Evolutionary conservation across 2,113 vertebrate species (phyloP), one percentile per base, ranked within the genome.

Genomic region (Sceloporus undulatus): DNA sequence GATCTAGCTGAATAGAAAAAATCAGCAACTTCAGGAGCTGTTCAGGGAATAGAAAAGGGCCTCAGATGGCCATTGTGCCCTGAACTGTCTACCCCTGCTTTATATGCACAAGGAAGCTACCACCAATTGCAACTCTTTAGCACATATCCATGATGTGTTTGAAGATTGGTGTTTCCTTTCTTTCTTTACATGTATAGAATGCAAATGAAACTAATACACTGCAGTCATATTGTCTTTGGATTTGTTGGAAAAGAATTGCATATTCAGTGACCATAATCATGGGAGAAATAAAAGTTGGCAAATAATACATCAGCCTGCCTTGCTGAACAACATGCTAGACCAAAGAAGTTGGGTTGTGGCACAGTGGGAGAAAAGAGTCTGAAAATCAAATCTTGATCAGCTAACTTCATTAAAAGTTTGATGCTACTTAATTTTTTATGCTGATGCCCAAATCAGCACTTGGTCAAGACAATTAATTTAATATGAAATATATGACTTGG

Each of bases 351-450:
- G 38, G 38, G 74, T 16, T 73, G 70, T 76, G 68, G 16, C 34
- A 73, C 3, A 52, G 86, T 16, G 21, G 21, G 2, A 91, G 2
- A 89, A 52, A 86, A 86, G 0, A 0, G 85, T 90, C 87, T 71
- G 0, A 42, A 1, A 9, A 7, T 54, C 7, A 74, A 0, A 1
- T 38, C 82, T 34, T 85, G n/a, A 3, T 23, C 40, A 68, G 81
- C 74, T 70, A 34, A 68, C 59, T 23, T 91, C 1, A 88, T 91
- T 82, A 65, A 21, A 94, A 89, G 79, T 71, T 1, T 62, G 23
- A 2, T 9, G 18, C n/a, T 56, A 86, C 87, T 74, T 87, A 48
- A 2, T 0, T 77, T n/a, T 38, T 87, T 86, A 29, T 25, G 52
- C 79, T 16, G 65, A 1, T 7, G 5, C 0, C 4, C 1, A 81